Evolutionary conservation across 30 jellyfish, hydroid and myxozoan species (phyloP).

Genomic region (Hydractinia symbiolongicarpus): DNA sequence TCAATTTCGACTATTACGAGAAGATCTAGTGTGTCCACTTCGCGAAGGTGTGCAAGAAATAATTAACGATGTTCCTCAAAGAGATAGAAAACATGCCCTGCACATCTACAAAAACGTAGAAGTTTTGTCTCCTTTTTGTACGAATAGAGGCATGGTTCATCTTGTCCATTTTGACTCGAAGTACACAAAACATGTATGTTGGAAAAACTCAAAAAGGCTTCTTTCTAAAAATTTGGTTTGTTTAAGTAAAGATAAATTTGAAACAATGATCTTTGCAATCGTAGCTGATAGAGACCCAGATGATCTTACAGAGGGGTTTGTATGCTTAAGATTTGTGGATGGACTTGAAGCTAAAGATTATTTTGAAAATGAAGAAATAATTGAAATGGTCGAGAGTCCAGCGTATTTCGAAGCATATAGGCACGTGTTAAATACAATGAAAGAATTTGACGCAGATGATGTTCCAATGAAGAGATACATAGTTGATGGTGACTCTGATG

Average conservation of each 20-base stretch:
- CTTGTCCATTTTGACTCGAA: constrained; percentile 27
- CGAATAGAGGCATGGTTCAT: constrained; percentile 34
- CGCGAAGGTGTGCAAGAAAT: constrained; percentile 55
- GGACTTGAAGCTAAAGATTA: constrained; percentile 9
- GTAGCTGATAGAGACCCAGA: constrained; percentile 47
- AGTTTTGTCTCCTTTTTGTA: constrained; percentile 25
- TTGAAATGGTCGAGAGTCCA: constrained; percentile 54
- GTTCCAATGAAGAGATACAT: constrained; percentile 43
- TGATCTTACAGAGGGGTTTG: constrained; percentile 24
- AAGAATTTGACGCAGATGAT: constrained; percentile 20
- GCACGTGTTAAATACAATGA: constrained; percentile 47
- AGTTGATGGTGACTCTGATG: constrained; percentile 26
- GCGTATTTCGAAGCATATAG: constrained; percentile 57
- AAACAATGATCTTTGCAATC: constrained; percentile 49
- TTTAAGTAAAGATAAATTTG: constrained; percentile 41
- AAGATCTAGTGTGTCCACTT: constrained; percentile 52
- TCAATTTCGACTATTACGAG: constrained; percentile 54
- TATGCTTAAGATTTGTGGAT: constrained; percentile 26
- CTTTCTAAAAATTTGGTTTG: constrained; percentile 50
- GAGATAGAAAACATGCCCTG: constrained; percentile 37
- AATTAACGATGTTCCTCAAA: constrained; percentile 5
- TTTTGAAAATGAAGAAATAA: not conserved
- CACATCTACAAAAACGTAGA: constrained; percentile 33
- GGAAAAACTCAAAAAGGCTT: constrained; percentile 54
- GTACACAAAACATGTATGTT: constrained; percentile 1